Conservation (phyloP, 2,113 vertebrate genomes). For the Rhombomys opimus region DNA sequence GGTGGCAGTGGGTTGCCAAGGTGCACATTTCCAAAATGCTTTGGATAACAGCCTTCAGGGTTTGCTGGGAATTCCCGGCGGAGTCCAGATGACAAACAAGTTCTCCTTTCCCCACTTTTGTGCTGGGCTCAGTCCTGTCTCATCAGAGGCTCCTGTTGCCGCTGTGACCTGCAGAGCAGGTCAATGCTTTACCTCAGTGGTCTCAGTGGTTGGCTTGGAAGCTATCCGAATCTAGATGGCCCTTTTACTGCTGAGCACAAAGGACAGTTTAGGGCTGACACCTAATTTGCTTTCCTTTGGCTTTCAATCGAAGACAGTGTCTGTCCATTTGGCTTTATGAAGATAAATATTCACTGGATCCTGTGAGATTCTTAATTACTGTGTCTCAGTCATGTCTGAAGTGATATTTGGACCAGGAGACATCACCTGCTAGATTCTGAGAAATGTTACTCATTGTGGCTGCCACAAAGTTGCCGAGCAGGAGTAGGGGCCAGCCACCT, state of each 20-base stretch:
- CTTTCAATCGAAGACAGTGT: constrained; percentile 14
- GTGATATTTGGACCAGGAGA: not conserved
- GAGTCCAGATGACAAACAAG: not conserved
- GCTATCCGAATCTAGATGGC: constrained; percentile 65
- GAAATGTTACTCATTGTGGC: not conserved
- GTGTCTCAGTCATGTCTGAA: not conserved
- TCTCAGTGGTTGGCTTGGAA: constrained; percentile 72
- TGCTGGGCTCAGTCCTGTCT: not conserved
- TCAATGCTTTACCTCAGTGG: constrained; percentile 43
- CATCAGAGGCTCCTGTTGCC: constrained; percentile 40
- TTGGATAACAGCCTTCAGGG: not conserved
- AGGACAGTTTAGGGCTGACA: constrained; percentile 5
- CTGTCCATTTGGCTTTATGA: constrained; percentile 54
- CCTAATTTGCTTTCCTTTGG: constrained; percentile 38
- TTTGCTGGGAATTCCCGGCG: not conserved
- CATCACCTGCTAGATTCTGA: not conserved
- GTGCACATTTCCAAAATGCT: not conserved
- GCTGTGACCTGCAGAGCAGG: not conserved
- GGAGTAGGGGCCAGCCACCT: not conserved
- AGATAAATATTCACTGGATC: constrained; percentile 44
- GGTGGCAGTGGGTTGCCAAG: not conserved
- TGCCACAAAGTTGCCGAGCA: not conserved
- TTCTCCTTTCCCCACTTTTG: not conserved
- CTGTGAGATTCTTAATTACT: constrained; percentile 22
- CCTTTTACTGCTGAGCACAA: constrained; percentile 70